Evolutionary conservation across 2,888 invertebrate genomes (phyloP).

Genomic region (Luperina nickerlii): DNA sequence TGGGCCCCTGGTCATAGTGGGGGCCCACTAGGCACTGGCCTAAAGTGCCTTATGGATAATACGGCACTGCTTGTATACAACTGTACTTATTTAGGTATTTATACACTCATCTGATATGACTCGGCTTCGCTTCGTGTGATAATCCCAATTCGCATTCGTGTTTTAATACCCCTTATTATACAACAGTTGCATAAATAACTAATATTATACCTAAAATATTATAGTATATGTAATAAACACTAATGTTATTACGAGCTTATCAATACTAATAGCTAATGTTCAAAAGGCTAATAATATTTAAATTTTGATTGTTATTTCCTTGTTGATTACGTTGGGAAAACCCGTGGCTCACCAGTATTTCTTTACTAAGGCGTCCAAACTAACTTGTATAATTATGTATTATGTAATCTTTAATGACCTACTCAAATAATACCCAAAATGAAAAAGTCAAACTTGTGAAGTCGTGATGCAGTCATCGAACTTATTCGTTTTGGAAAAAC

Average conservation of each 20-base stretch:
- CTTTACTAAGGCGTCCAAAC: neutral
- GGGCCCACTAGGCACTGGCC: no score
- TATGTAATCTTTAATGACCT: neutral
- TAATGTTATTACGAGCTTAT: neutral
- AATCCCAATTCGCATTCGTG: no score
- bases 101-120: no score
- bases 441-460: neutral
- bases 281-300: conserved; percentile 16
- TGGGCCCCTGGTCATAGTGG: no score
- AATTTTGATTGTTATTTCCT: conserved; percentile 34
- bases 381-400: neutral
- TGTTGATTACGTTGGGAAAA: conserved; percentile 31
- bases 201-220: no score
- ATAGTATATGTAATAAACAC: no score
- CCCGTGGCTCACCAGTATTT: conserved; percentile 9
- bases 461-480: neutral
- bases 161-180: no score
- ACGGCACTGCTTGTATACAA: no score
- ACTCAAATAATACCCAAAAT: neutral
- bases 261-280: neutral
- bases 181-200: no score
- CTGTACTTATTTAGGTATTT: no score
- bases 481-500: neutral
- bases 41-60: no score
- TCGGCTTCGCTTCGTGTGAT: no score